Base-by-base conservation (phyloP, 2,797 vertebrate species). In the Liparis tanakae region DNA sequence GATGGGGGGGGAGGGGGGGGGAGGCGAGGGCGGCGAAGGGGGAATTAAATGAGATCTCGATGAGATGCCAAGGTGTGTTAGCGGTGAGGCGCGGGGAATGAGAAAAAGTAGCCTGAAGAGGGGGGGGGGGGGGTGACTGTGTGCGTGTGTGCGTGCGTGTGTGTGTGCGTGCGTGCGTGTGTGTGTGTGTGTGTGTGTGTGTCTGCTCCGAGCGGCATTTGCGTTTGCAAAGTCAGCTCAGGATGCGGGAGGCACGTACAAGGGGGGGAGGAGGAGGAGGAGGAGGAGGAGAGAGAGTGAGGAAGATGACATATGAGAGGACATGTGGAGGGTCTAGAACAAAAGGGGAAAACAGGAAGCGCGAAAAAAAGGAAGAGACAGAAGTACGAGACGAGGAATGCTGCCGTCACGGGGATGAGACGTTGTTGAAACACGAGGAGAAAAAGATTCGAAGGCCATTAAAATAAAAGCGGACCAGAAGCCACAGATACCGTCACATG, bases 21-120 rank as follows among this genome's bases (percentile, higher is more conserved):
- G 62, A 43, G 54, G 57, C 44, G 73, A 44, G 25, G 9, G 55
- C n/a, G 54, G 30, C 18, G 18, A 39, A 71, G 58, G 68, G 77
- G 76, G 87, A 79, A 90, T 89, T 90, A 94, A 93, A 94, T 91
- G 91, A 94, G 89, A 92, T 88, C 88, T 85, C 89, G 80, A 94
- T 94, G 93, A 94, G 93, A 94, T 93, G 94, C 92, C 93, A 94
- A 90, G 92, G 93, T 93, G 91, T 67, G 90, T 95, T 94, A 94
- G 88, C 51, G 51, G 61, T 94, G 93, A 94, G 85, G 82, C 61
- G 84, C 25, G 51, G 78, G 86, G 84, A 89, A 89, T 85, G 88
- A 93, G 87, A 87, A 85, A 60, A 82, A 77, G 80, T 53, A 63
- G 79, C 83, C 85, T 83, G 85, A 81, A 79, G 78, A 82, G 80